These are phyloP conservation scores for Pogonocherus hispidulus DNA, from an alignment of 2,888 invertebrate species.

Conservation along the genomic window DNA sequence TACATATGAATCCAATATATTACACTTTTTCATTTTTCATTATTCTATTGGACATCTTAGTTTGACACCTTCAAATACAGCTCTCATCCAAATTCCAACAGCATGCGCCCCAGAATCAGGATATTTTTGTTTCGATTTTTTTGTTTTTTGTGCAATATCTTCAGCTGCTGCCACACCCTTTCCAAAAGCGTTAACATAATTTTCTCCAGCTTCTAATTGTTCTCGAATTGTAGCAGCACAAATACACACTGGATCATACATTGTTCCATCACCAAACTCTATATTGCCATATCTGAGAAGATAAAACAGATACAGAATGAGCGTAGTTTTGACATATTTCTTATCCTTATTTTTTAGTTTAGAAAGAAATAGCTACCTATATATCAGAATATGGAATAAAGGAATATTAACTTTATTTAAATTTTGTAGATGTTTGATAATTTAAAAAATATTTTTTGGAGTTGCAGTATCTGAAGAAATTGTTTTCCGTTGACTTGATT, in stretches of 20 bases:
- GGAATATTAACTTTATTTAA: no score
- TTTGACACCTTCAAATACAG: constrained; percentile 69
- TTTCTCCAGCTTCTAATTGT: constrained; percentile 47
- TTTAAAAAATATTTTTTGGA: no score
- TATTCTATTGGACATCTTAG: constrained; percentile 52
- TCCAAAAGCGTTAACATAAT: constrained; percentile 63
- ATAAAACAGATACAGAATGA: no score
- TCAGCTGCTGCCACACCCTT: constrained; percentile 66
- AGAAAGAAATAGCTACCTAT: no score
- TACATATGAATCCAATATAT: no score
- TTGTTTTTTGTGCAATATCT: constrained; percentile 59
- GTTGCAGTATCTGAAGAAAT: no score
- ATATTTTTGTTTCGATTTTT: constrained; percentile 54
- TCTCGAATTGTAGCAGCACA: constrained; percentile 56
- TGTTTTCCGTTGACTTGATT: no score
- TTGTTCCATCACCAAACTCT: constrained; percentile 75
- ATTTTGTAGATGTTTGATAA: no score
- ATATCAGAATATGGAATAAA: no score
- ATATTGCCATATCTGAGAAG: constrained; percentile 74
- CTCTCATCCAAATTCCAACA: constrained; percentile 73
- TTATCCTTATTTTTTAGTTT: no score
- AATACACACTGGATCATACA: constrained; percentile 70
- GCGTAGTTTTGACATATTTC: no score
- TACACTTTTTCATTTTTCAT: no score
- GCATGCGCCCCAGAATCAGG: constrained; percentile 76